Base-by-base conservation (phyloP, 2,888 invertebrate genomes). In the Eupsilia transversa region DNA sequence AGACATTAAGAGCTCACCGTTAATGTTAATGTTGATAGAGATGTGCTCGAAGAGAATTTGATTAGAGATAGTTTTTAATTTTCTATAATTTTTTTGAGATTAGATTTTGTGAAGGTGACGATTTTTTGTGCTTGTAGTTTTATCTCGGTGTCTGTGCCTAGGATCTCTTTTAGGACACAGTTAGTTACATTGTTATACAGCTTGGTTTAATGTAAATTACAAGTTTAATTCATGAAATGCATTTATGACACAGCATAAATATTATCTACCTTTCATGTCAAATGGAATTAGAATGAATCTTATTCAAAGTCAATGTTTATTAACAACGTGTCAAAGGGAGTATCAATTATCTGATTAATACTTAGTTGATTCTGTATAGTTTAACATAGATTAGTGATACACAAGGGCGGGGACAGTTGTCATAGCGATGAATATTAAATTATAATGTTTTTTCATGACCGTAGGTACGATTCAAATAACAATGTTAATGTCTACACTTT, bases 1-100 rank as follows among this genome's bases (percentile, higher is more conserved):
- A 93, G 92, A 92, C 90, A 91, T 93, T 92, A 93, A 88, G 84
- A 79, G 73, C 86, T 72, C 60, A 80, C 68, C 90, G 90, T 89
- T 82, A 79, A 79, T 72, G 90, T 90, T 82, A 79, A 80, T 80
- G 81, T 69, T 60, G 65, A 57, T 76, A 67, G 76, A 75, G 74
- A 71, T 74, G 73, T 70, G 72, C 79, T 79, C 70, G 64, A 78
- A 83, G 61, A 81, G 79, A 64, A 72, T 80, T 66, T 74, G 64
- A 41, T 72, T 46, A 52, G 65, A 57, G 35, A 59, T 75, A 33
- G 23, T 69, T 80, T 80, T 60, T 56, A 63, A 56, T 56, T 74
- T 64, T 59, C n/a, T 46, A 27, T 68, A 20, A 61, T 67, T 70
- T 70, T 35, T 7, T 60, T 7, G 27, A 67, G 49, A 67, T 78